A percentile compares a stretch with the other conserved stretches of the same genome.
Conservation (phyloP, 2,888 invertebrate genomes). For the Polyploca ridens region DNA sequence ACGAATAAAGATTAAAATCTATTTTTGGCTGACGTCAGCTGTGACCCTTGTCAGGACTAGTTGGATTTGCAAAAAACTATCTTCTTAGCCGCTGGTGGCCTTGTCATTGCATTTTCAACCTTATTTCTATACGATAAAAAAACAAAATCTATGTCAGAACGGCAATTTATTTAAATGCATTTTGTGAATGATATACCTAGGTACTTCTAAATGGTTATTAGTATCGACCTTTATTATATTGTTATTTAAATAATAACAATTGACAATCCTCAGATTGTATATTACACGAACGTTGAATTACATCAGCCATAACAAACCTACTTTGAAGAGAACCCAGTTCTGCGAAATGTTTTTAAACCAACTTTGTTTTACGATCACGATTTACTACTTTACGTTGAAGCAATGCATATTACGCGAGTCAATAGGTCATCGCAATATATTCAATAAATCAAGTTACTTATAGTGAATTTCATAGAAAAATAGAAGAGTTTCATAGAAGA, state of each 20-base stretch:
- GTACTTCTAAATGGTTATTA: too few relatives aligned
- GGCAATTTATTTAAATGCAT: not conserved
- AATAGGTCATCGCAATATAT: not conserved
- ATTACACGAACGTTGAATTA: not conserved
- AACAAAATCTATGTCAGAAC: not conserved
- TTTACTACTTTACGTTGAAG: constrained; percentile 6
- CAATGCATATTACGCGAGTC: not conserved
- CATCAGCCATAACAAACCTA: not conserved
- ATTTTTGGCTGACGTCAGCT: not conserved
- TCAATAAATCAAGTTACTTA: not conserved
- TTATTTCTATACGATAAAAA: not conserved
- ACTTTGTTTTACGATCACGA: not conserved
- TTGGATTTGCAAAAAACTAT: not conserved
- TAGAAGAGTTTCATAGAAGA: too few relatives aligned
- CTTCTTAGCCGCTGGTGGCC: not conserved
- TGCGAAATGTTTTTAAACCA: not conserved
- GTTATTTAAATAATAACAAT: not conserved
- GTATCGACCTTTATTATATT: not conserved
- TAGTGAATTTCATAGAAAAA: not conserved
- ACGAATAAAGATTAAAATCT: not conserved
- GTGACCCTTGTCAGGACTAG: not conserved
- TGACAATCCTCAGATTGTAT: not conserved
- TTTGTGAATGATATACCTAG: not conserved
- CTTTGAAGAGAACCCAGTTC: not conserved
- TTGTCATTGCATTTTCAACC: not conserved